Percentiles rank a stretch among this genome's conserved stretches.
These are phyloP conservation scores for Spisula subtruncata DNA, from an alignment of 2,888 invertebrate species.

Conservation along the genomic window DNA sequence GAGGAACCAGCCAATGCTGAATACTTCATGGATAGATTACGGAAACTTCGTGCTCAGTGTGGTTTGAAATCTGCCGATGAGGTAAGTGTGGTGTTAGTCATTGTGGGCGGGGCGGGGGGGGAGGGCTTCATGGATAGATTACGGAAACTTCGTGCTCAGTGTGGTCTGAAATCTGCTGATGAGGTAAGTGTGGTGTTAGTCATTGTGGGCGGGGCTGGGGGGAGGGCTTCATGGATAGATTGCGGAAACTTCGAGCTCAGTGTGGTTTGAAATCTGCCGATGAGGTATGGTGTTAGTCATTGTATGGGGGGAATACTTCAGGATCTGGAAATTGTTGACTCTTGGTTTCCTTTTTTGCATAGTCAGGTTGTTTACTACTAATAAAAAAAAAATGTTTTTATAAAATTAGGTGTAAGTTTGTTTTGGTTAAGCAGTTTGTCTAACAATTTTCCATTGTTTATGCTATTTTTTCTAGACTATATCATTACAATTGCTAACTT, in stretches of 20 bases:
- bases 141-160: slow-evolving; percentile 84
- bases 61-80: slow-evolving; percentile 82
- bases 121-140: slow-evolving; percentile 87
- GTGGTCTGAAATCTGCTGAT: slow-evolving; percentile 83
- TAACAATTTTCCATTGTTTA: too few species aligned
- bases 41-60: slow-evolving; percentile 85
- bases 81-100: neutral
- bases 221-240: slow-evolving; percentile 86
- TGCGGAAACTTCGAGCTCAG: slow-evolving; percentile 85
- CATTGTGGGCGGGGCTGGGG: too few species aligned
- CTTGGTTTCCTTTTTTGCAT: too few species aligned
- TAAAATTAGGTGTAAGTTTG: too few species aligned
- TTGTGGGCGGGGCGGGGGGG: too few species aligned
- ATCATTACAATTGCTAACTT: too few species aligned
- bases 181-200: neutral
- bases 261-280: slow-evolving; percentile 85
- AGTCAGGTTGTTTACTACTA: too few species aligned
- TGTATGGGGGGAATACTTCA: too few species aligned
- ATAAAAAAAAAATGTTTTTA: too few species aligned
- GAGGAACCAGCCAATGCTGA: slow-evolving; percentile 64
- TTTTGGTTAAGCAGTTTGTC: too few species aligned
- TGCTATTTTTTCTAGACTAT: too few species aligned
- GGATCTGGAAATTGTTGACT: too few species aligned
- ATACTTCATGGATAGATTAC: slow-evolving; percentile 86
- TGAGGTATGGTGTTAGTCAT: neutral